Base-by-base conservation (phyloP, 2,888 invertebrate genomes). In the Caenorhabditis parvicauda region DNA sequence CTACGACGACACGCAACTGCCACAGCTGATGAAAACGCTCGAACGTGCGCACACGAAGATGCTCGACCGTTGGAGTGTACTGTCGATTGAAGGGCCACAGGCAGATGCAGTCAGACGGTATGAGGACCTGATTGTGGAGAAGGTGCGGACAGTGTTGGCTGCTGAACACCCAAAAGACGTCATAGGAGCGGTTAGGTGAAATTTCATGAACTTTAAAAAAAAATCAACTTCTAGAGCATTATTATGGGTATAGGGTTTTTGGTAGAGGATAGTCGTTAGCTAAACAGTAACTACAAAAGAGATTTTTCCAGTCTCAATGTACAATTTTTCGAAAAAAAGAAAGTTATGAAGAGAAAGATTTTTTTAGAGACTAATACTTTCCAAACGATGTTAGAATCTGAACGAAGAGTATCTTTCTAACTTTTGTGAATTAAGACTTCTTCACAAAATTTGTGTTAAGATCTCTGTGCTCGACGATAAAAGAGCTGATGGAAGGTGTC, bases 41-140 rank as follows among this genome's bases (percentile, higher is more conserved):
- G 95, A 95, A 83, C 89, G 90, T 74, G 93, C 95, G n/a, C 90
- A 92, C 80, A 92, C 92, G 50, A 94, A 93, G 85, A 94, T 95
- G 90, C 86, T 96, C 47, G 95, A 95, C 83, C 88, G 88, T 73
- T 94, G 94, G 94, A 92, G 92, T 79, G 90, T 94, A 72, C 90
- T 93, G 90, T 90, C 91, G 6, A 92, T 91, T 81, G 75, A 84
- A 72, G 83, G 51, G 75, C 82, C 61, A 0, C 59, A 63, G 43
- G 65, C 65, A 19, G 62, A 64, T 29, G 64, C 60, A 2, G 64
- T 70, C 24, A 54, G 58, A 29, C 54, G 56, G 7, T 59, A 64
- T 46, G 64, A 63, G 41, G 67, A 89, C 7, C 49, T 54, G 0
- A 46, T 70, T 22, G 64, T 59, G 22, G 60, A 57, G 41, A 41